A percentile compares a stretch with the other conserved stretches of the same genome.
phyloP scores from a whole-genome alignment of 1,140 invertebrate species.

The Aphaenogaster rudis region DNA sequence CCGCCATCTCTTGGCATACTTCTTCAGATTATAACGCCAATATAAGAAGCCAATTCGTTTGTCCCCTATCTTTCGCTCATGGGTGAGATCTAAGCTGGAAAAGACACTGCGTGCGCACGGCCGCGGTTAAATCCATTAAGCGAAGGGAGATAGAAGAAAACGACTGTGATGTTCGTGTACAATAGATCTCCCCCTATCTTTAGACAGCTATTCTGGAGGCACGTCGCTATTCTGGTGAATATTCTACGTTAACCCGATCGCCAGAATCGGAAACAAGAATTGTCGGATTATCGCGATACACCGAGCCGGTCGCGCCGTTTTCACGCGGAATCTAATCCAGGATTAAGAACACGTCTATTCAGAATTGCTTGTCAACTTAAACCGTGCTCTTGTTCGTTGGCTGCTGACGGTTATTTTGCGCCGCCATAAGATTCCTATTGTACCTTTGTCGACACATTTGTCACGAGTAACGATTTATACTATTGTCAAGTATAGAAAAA shows the following conservation, averaged over 20 bases:
- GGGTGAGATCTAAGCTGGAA: constrained; percentile 18
- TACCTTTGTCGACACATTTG: background rate
- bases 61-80: constrained; percentile 27
- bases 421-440: background rate
- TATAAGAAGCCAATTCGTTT: constrained; percentile 42
- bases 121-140: constrained; percentile 24
- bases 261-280: constrained; percentile 38
- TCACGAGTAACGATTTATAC: background rate
- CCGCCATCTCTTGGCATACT: constrained; percentile 18
- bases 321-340: constrained; percentile 55
- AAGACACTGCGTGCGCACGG: background rate
- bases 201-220: constrained; percentile 27
- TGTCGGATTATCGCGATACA: constrained; percentile 40
- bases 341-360: constrained; percentile 45
- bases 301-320: constrained; percentile 26
- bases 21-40: constrained; percentile 31
- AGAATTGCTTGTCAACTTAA: constrained; percentile 30
- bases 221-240: background rate
- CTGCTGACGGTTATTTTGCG: background rate
- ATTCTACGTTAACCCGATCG: constrained; percentile 20
- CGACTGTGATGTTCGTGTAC: background rate
- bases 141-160: constrained; percentile 1
- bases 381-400: background rate
- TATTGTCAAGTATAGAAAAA: background rate
- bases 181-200: constrained; percentile 26